These are phyloP conservation scores for Gibbula magus DNA, from an alignment of 2,888 invertebrate species.

Conservation along the genomic window DNA sequence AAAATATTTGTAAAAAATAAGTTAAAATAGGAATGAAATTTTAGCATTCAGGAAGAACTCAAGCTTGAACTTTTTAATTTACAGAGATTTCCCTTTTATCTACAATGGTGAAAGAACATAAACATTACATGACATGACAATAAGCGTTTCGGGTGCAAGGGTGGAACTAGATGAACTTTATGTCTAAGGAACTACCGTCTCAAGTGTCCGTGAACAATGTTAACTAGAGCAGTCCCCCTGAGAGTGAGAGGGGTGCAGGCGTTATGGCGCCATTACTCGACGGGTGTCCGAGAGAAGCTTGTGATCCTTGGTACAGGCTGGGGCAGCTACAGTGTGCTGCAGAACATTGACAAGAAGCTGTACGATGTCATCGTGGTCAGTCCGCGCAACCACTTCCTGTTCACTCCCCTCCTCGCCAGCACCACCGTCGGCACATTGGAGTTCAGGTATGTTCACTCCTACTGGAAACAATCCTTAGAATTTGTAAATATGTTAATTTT, in stretches of 20 bases:
- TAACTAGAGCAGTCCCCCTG: too few relatives aligned
- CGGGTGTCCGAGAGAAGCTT: slow-evolving; percentile 53
- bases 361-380: slow-evolving; percentile 74
- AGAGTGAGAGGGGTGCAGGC: too few relatives aligned
- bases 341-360: slow-evolving; percentile 68
- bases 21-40: too few relatives aligned
- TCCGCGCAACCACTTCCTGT: slow-evolving; percentile 76
- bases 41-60: too few relatives aligned
- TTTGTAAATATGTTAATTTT: too few relatives aligned
- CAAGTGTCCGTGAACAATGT: too few relatives aligned
- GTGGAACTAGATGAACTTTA: too few relatives aligned
- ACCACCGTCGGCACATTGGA: slow-evolving; percentile 76
- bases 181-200: too few relatives aligned
- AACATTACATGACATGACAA: too few relatives aligned
- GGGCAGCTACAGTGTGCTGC: slow-evolving; percentile 74
- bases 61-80: background rate
- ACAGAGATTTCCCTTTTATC: background rate
- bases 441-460: slow-evolving; percentile 63
- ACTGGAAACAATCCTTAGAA: too few relatives aligned
- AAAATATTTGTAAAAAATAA: background rate
- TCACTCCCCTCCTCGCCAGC: slow-evolving; percentile 75
- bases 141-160: too few relatives aligned
- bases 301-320: slow-evolving; percentile 76
- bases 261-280: background rate
- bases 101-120: background rate